Percentiles rank a stretch among this genome's conserved stretches.
phyloP scores from a whole-genome alignment of 2,888 invertebrate genomes.

The Lochmaea capreae region DNA sequence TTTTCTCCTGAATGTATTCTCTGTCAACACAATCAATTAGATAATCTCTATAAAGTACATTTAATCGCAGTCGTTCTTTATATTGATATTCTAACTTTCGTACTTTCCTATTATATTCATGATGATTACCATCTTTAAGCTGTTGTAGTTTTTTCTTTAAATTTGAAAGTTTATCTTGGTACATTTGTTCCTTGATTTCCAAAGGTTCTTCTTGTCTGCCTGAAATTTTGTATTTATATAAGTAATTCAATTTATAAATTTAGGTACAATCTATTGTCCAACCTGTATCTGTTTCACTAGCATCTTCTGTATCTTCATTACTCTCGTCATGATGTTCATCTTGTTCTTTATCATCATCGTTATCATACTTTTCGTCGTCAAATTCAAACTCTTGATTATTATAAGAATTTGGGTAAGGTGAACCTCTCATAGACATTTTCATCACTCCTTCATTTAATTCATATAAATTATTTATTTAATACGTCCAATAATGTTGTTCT shows the following conservation, averaged over 20 bases:
- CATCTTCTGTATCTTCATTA: constrained; percentile 92
- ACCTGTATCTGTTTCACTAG: constrained; percentile 93
- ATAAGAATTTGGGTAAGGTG: constrained; percentile 74
- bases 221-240: constrained; percentile 27
- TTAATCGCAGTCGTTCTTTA: constrained; percentile 82
- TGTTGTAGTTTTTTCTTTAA: constrained; percentile 92
- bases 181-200: constrained; percentile 91
- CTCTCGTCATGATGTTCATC: constrained; percentile 72
- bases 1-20: constrained; percentile 89
- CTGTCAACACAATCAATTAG: constrained; percentile 88
- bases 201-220: constrained; percentile 80
- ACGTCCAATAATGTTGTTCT: background rate
- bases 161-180: constrained; percentile 89
- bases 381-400: constrained; percentile 77
- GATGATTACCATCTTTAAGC: constrained; percentile 78
- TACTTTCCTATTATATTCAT: constrained; percentile 85
- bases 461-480: background rate
- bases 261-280: constrained; percentile 11
- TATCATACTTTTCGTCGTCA: constrained; percentile 79
- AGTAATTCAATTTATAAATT: background rate
- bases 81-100: constrained; percentile 85
- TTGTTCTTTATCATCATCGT: constrained; percentile 76
- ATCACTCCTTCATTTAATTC: background rate
- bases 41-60: constrained; percentile 81
- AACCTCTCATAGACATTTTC: constrained; percentile 75